Evolutionary conservation across 2,888 invertebrate genomes (phyloP).

Genomic region (Eretmocerus hayati): DNA sequence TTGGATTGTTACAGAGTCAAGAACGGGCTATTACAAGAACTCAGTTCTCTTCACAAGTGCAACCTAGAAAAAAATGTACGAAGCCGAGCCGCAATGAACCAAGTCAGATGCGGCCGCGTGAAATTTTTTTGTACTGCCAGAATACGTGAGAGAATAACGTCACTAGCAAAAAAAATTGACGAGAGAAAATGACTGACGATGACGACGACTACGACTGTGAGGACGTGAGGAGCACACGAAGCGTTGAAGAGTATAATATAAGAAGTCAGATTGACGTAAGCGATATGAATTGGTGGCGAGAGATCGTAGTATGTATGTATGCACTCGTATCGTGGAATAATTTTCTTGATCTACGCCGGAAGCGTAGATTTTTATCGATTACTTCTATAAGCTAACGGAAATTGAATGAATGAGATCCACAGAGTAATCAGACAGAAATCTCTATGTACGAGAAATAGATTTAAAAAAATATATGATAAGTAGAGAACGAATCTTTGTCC

Average conservation of each 20-base stretch:
- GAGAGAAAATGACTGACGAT: background rate
- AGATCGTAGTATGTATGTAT: slow-evolving; percentile 10
- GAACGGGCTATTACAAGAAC: slow-evolving; percentile 76
- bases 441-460: too few relatives aligned
- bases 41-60: slow-evolving; percentile 85
- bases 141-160: background rate
- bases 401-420: too few relatives aligned
- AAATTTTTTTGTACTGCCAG: slow-evolving; percentile 9
- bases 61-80: slow-evolving; percentile 52
- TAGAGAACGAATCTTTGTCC: too few relatives aligned
- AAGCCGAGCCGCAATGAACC: slow-evolving; percentile 31
- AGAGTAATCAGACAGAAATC: too few relatives aligned
- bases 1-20: slow-evolving; percentile 46
- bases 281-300: slow-evolving; percentile 4
- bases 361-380: slow-evolving; percentile 9
- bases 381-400: too few relatives aligned
- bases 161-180: too few relatives aligned
- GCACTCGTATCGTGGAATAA: background rate
- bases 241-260: background rate
- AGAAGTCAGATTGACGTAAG: background rate
- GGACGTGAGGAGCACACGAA: background rate
- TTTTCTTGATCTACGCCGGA: background rate
- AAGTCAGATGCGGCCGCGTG: slow-evolving; percentile 14
- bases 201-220: background rate
- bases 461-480: too few relatives aligned